A percentile compares a stretch with the other conserved stretches of the same genome.
Conservation (phyloP, 1,140 invertebrate genomes). For the Acromyrmex heyeri region DNA sequence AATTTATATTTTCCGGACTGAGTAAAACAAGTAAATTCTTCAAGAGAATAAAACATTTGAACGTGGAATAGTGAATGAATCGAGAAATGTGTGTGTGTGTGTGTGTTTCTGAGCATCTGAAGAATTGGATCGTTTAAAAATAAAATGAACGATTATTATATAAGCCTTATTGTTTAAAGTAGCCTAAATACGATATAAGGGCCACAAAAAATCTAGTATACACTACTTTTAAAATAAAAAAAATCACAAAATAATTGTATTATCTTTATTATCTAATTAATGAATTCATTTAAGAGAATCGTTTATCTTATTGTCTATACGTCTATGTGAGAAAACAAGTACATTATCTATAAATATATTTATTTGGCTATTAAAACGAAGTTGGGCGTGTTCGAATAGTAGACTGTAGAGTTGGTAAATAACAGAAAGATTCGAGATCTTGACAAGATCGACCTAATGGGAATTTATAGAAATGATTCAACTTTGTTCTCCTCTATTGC, state of each 20-base stretch:
- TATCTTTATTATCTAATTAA: not conserved
- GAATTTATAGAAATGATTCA: constrained; percentile 75
- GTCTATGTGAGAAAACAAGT: not conserved
- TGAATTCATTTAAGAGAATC: not conserved
- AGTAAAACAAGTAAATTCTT: not conserved
- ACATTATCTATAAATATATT: constrained; percentile 21
- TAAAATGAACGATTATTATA: not conserved
- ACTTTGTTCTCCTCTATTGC: constrained; percentile 68
- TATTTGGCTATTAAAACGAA: constrained; percentile 9
- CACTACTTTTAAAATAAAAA: not conserved
- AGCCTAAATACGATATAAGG: not conserved
- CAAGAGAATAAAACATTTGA: not conserved
- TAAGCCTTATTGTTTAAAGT: not conserved
- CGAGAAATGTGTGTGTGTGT: not conserved
- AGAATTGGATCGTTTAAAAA: not conserved
- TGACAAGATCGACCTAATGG: constrained; percentile 73
- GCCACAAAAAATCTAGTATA: not conserved
- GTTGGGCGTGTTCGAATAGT: constrained; percentile 39
- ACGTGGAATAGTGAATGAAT: not conserved
- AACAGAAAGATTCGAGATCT: constrained; percentile 62
- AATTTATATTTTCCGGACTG: constrained; percentile 50
- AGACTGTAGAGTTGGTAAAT: constrained; percentile 64
- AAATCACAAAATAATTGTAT: not conserved
- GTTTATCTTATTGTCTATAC: not conserved
- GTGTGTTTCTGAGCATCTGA: not conserved